Evolutionary conservation across 2,888 invertebrate genomes (phyloP), one percentile per base, ranked within the genome.

Genomic region (Noctua fimbriata): DNA sequence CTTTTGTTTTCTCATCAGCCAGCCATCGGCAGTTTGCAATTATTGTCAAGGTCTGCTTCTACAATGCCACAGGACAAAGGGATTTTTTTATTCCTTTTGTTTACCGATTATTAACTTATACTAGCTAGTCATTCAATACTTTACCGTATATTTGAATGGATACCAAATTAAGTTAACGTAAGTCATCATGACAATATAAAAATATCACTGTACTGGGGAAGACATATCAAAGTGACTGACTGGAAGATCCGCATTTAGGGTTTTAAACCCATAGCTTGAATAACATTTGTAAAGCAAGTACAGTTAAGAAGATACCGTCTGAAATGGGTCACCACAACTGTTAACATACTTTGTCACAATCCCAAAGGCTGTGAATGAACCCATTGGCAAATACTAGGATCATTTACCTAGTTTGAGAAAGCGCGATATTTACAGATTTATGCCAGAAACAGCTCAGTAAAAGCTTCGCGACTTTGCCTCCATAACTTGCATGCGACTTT

Each of bases 1-100:
- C 67, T 85, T 81, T 83, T 86, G 75, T 79, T 86, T 83, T 81
- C 73, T 72, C 77, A 80, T 79, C 78, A 74, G 66, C 67, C 60
- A 32, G 69, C 70, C 78, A 87, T 79, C 69, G 72, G 41, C 69
- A 87, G 52, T 67, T 84, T 74, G 78, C 76, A 73, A 76, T 79
- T 79, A 81, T 36, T 81, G 72, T 76, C 75, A 79, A 79, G 79
- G 78, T 76, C 74, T 60, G 28, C 65, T 36, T 28, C 14, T 52
- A n/a, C 36, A 65, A 55, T 73, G 52, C 52, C 36, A 70, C 14
- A 28, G 60, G 32, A 36, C 32, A 69, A 28, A 14, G 18, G 4
- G 16, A 16, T n/a, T 32, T 83, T 55, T 83, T 55, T 32, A 18
- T 41, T 66, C 41, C 14, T 66, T 66, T 66, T 7, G 66, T 9